Base-by-base conservation (phyloP, 2,797 vertebrate species). In the Cyprinella venusta region DNA sequence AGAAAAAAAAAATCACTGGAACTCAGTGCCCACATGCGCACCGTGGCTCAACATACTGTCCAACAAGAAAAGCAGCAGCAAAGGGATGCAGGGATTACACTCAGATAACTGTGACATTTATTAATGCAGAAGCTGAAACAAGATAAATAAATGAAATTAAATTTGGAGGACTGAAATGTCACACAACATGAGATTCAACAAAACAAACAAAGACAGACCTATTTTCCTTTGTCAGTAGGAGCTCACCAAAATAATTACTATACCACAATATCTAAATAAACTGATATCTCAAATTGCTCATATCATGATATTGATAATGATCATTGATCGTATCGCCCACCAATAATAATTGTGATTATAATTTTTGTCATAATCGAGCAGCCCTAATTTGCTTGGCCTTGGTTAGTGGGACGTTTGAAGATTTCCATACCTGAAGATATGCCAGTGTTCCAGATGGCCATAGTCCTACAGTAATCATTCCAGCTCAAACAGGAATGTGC, bases 41-140 rank as follows among this genome's bases (percentile, higher is more conserved):
- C 8, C 3, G 21, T 56, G 52, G 52, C 56, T 59, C n/a, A 61
- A 24, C 12, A 26, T 61, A 59, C 21, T 12, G 9, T 26, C 10
- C n/a, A 61, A 24, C n/a, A 26, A 72, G 80, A 80, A 74, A 74
- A 82, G 48, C 82, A 76, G 30, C 80, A 80, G 26, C 33, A 72
- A 80, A 59, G 71, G 89, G 64, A 69, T 84, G 59, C 65, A 87
- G 56, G 72, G 88, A 83, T 88, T 82, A 74, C 24, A 69, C 64
- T 48, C 36, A 76, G 84, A 88, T 81, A 86, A 88, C 81, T 42
- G n/a, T 33, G 56, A 84, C 69, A 72, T 88, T 79, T 88, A 88
- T 65, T 90, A 79, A 81, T 80, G 83, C 21, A 76, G 50, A 90
- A 85, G 81, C 72, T 68, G 85, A 89, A 76, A 85, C 87, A 75